A percentile compares a stretch with the other conserved stretches of the same genome.
phyloP scores from a whole-genome alignment of 2,113 vertebrate genomes.

The Pyxicephalus adspersus region DNA sequence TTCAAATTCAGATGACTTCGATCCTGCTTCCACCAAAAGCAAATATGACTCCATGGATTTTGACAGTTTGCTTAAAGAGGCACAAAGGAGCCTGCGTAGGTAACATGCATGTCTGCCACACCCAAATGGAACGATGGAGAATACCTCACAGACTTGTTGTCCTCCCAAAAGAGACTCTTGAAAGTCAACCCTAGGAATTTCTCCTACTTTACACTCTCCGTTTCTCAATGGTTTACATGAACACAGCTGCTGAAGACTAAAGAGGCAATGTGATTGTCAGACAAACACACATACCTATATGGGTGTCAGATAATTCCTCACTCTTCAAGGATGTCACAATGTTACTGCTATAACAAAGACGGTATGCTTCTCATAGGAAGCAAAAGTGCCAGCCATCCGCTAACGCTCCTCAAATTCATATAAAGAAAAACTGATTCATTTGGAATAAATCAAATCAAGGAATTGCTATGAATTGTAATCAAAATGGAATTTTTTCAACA shows the following conservation, averaged over 20 bases:
- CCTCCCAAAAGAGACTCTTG: constrained; percentile 81
- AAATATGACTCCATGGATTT: constrained; percentile 99
- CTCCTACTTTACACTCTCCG: constrained; percentile 87
- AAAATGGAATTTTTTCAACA: constrained; percentile 46
- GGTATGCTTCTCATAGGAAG: constrained; percentile 11
- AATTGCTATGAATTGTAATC: constrained; percentile 68
- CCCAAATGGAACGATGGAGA: constrained; percentile 71
- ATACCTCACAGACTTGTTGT: constrained; percentile 81
- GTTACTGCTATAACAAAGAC: constrained; percentile 53
- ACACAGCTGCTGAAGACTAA: constrained; percentile 89
- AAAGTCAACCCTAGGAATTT: constrained; percentile 77
- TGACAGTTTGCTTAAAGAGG: constrained; percentile 98
- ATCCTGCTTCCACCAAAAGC: constrained; percentile 98
- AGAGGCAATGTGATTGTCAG: constrained; percentile 69
- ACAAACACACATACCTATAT: constrained; percentile 69
- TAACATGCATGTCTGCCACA: constrained; percentile 79
- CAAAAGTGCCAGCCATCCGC: constrained; percentile 28
- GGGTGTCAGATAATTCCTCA: constrained; percentile 69
- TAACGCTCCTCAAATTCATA: not conserved
- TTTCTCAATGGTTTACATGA: constrained; percentile 96
- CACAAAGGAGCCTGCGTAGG: constrained; percentile 95
- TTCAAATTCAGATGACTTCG: constrained; percentile 97
- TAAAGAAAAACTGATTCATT: constrained; percentile 19
- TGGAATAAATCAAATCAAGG: constrained; percentile 60
- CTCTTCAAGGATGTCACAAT: constrained; percentile 61